A percentile compares a stretch with the other conserved stretches of the same genome.
Conservation (phyloP, 1,140 invertebrate species). For the Leptonema lineaticorne region DNA sequence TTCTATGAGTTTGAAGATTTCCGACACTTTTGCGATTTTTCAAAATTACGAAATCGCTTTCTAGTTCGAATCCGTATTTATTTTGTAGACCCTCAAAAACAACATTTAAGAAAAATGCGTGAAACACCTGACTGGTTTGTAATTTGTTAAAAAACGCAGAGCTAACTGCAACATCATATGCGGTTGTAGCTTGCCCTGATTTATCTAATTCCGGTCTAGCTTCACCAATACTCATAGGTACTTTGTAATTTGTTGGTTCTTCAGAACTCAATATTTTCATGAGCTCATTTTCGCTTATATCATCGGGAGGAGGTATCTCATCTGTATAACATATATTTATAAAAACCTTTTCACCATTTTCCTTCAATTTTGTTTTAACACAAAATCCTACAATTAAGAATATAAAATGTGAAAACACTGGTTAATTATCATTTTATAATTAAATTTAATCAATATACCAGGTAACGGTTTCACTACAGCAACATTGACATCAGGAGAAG, state of each 20-base stretch:
- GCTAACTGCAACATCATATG: conserved; percentile 78
- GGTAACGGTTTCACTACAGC: conserved; percentile 21
- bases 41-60: conserved; percentile 60
- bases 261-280: conserved; percentile 70
- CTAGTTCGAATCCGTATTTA: conserved; percentile 71
- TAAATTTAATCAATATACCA: not conserved
- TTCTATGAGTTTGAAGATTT: conserved; percentile 68
- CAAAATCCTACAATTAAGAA: conserved; percentile 80
- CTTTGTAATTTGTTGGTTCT: conserved; percentile 67
- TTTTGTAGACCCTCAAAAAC: conserved; percentile 72
- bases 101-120: conserved; percentile 73
- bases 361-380: conserved; percentile 73
- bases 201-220: conserved; percentile 78
- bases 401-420: not conserved
- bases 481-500: conserved; percentile 12
- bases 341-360: conserved; percentile 72
- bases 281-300: conserved; percentile 76
- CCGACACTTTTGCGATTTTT: conserved; percentile 69
- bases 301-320: conserved; percentile 75
- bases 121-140: conserved; percentile 66
- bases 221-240: conserved; percentile 88
- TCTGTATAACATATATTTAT: conserved; percentile 77
- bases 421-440: not conserved
- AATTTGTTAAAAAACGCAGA: conserved; percentile 70
- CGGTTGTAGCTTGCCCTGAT: conserved; percentile 66